Evolutionary conservation across 1,140 invertebrate genomes (phyloP).

Genomic region (Drosophila repleta): DNA sequence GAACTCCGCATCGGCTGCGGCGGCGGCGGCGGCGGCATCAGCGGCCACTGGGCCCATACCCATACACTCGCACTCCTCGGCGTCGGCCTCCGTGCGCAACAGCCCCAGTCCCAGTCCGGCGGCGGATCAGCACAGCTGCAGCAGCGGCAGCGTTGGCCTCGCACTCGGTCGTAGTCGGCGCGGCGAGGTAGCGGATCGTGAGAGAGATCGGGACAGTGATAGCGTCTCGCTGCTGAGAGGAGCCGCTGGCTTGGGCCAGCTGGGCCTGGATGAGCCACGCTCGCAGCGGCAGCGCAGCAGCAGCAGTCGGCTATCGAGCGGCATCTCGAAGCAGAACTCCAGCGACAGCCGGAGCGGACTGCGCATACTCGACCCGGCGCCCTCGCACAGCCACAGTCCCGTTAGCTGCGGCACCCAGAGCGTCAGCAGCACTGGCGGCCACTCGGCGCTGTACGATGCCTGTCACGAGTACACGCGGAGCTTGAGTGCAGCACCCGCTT

Average conservation of each 20-base stretch:
- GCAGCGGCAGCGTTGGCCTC: constrained; percentile 45
- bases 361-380: constrained; percentile 43
- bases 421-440: constrained; percentile 64
- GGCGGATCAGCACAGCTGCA: constrained; percentile 50
- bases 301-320: constrained; percentile 69
- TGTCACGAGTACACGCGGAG: constrained; percentile 75
- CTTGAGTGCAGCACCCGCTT: constrained; percentile 65
- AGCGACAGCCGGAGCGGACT: constrained; percentile 64
- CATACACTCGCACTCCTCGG: constrained; percentile 44
- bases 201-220: constrained; percentile 32
- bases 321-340: constrained; percentile 78
- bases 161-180: constrained; percentile 23
- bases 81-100: constrained; percentile 43
- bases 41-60: constrained; percentile 39
- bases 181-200: constrained; percentile 17
- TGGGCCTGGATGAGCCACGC: constrained; percentile 62
- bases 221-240: constrained; percentile 65
- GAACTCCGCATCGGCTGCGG: constrained; percentile 30
- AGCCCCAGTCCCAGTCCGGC: constrained; percentile 50
- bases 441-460: constrained; percentile 73
- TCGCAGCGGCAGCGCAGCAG: constrained; percentile 60
- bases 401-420: constrained; percentile 72
- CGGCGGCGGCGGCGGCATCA: constrained; percentile 34
- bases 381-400: constrained; percentile 60
- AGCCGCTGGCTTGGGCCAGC: constrained; percentile 45